These are phyloP conservation scores for Drosophila neocordata DNA, from an alignment of 1,140 invertebrate species.

Conservation along the genomic window DNA sequence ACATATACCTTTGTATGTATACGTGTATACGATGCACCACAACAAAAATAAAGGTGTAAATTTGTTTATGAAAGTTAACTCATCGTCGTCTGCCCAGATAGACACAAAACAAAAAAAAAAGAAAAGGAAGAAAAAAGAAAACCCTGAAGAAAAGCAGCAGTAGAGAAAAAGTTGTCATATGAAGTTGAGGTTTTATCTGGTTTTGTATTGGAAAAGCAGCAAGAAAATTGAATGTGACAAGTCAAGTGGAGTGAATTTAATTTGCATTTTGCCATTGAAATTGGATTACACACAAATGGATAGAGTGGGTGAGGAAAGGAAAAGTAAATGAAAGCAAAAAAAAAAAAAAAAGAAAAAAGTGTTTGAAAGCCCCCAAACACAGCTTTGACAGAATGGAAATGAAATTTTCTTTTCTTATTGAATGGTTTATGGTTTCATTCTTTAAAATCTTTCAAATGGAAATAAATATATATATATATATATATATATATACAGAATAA, in stretches of 20 bases:
- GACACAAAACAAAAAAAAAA: not conserved
- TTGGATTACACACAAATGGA: slow-evolving; percentile 56
- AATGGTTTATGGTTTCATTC: slow-evolving; percentile 11
- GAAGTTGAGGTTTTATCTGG: slow-evolving; percentile 4
- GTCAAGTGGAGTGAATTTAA: slow-evolving; percentile 78
- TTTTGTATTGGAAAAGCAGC: slow-evolving; percentile 36
- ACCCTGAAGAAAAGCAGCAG: not conserved
- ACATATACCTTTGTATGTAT: not conserved
- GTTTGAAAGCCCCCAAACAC: not conserved
- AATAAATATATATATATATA: slow-evolving; percentile 1
- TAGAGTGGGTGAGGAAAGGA: slow-evolving; percentile 13
- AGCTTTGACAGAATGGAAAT: slow-evolving; percentile 7
- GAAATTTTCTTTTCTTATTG: slow-evolving; percentile 11
- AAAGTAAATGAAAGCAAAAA: slow-evolving; percentile 38
- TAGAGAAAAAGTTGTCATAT: slow-evolving; percentile 23
- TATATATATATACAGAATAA: too few relatives aligned
- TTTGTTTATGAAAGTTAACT: slow-evolving; percentile 70
- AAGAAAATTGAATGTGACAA: slow-evolving; percentile 76
- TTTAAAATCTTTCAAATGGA: slow-evolving; percentile 11
- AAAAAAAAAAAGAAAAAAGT: too few relatives aligned
- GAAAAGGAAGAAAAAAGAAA: not conserved
- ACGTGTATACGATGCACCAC: slow-evolving; percentile 42
- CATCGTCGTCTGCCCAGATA: slow-evolving; percentile 15
- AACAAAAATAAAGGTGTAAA: slow-evolving; percentile 74
- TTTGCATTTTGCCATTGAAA: slow-evolving; percentile 70